Conservation (phyloP, 2,797 vertebrate genomes). For the Tadarida brasiliensis region DNA sequence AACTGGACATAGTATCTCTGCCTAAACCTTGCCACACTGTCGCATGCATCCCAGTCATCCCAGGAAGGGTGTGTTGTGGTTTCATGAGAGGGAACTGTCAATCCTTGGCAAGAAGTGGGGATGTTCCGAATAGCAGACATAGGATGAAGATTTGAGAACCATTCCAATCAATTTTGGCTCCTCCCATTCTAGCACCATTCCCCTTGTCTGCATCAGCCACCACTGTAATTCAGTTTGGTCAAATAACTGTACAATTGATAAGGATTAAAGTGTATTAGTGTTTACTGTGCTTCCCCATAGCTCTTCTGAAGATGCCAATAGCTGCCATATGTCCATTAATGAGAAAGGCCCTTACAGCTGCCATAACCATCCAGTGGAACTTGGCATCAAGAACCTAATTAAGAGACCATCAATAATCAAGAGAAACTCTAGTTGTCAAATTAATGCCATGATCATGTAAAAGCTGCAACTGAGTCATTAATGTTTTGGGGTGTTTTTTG, state of each 20-base stretch:
- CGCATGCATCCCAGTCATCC: background rate
- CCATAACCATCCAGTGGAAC: background rate
- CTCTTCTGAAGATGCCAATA: background rate
- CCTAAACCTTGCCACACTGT: background rate
- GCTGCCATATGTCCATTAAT: background rate
- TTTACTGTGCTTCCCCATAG: background rate
- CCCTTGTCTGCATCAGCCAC: background rate
- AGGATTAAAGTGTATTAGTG: background rate
- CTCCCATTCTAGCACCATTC: background rate
- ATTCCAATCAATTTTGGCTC: background rate
- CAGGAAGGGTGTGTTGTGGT: background rate
- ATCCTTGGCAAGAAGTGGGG: background rate
- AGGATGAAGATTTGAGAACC: background rate
- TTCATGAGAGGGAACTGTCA: background rate
- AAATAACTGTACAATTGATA: background rate
- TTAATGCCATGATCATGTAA: background rate
- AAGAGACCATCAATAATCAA: constrained; percentile 40
- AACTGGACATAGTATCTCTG: background rate
- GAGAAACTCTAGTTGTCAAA: background rate
- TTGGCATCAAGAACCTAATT: constrained; percentile 15
- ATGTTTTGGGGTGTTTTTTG: too few species aligned
- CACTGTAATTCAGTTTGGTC: background rate
- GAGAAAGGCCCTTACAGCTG: background rate
- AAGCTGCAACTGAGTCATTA: background rate
- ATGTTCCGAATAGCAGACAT: background rate